Conservation (phyloP, 2,113 vertebrate genomes). For the Polypterus bichir region DNA sequence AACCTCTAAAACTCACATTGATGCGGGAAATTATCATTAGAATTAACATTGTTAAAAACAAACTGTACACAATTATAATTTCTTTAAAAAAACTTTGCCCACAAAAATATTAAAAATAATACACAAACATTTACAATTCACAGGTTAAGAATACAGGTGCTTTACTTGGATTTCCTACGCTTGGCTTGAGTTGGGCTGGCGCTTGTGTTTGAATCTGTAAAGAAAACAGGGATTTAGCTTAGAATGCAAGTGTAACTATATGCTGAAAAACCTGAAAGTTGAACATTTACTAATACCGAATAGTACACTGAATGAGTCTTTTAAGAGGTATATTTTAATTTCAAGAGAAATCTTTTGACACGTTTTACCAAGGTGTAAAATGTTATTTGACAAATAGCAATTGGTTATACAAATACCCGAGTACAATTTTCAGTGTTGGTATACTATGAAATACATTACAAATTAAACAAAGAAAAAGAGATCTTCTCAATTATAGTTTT, state of each 20-base stretch:
- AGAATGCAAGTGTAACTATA: background rate
- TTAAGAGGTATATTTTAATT: too few relatives aligned
- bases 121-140: constrained; percentile 80
- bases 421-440: too few relatives aligned
- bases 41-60: constrained; percentile 56
- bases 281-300: background rate
- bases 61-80: constrained; percentile 75
- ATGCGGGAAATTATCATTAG: constrained; percentile 36
- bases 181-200: constrained; percentile 88
- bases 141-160: constrained; percentile 53
- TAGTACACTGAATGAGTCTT: too few relatives aligned
- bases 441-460: too few relatives aligned
- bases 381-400: too few relatives aligned
- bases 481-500: too few relatives aligned
- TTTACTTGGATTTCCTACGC: constrained; percentile 95
- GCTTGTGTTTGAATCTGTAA: constrained; percentile 66
- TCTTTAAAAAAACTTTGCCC: constrained; percentile 53
- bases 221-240: constrained; percentile 19
- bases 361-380: too few relatives aligned
- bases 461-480: too few relatives aligned
- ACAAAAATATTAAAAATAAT: constrained; percentile 57
- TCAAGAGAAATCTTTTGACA: too few relatives aligned
- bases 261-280: background rate
- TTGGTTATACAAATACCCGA: too few relatives aligned
- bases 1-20: constrained; percentile 10